Conservation (phyloP, 2,888 invertebrate genomes). For the Trichopoda pennipes region DNA sequence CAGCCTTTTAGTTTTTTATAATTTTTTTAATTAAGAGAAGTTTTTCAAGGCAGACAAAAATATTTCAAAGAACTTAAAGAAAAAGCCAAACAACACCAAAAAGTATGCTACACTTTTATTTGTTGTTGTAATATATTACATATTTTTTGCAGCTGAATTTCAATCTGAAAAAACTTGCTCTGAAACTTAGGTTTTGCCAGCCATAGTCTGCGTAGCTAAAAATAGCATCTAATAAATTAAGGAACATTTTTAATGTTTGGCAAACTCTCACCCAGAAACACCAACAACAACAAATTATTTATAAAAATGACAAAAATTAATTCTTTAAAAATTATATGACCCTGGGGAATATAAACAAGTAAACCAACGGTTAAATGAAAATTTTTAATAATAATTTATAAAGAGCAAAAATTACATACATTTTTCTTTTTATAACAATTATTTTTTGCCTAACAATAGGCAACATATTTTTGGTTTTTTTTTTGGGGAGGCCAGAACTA, state of each 20-base stretch:
- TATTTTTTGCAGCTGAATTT: no score
- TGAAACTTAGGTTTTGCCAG: no score
- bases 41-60: background rate
- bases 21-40: background rate
- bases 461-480: background rate
- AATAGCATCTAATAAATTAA: no score
- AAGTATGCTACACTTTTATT: no score
- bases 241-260: no score
- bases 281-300: background rate
- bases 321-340: slow-evolving; percentile 56
- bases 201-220: no score
- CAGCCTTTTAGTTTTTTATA: background rate
- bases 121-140: no score
- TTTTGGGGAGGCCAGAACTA: no score
- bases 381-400: slow-evolving; percentile 62
- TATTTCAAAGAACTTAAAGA: no score
- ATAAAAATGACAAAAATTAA: slow-evolving; percentile 57
- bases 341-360: slow-evolving; percentile 45
- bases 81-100: no score
- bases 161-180: no score
- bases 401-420: slow-evolving; percentile 18
- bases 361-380: slow-evolving; percentile 56
- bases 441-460: slow-evolving; percentile 27
- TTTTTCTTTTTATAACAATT: no score
- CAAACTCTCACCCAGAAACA: background rate